Conservation (phyloP, 1,140 invertebrate genomes). For the Lamellibrachia luymesi region DNA sequence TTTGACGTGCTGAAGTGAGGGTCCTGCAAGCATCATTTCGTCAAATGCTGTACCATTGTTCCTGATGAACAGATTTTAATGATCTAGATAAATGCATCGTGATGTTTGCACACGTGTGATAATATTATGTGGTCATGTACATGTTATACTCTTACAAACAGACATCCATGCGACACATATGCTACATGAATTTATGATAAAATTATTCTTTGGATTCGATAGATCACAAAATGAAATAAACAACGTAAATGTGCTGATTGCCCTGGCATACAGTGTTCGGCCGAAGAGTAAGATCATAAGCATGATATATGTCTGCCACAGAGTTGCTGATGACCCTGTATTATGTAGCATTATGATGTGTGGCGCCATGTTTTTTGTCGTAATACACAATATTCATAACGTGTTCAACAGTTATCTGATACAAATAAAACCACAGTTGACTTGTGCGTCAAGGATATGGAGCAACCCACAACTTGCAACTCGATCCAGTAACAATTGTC, state of each 20-base stretch:
- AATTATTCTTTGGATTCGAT: not conserved
- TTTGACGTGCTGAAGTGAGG: no score
- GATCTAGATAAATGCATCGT: no score
- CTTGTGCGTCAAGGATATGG: no score
- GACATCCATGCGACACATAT: not conserved
- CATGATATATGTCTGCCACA: not conserved
- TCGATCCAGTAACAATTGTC: no score
- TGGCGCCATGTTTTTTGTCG: not conserved
- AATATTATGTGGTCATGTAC: not conserved
- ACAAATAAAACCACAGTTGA: no score
- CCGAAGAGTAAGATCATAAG: not conserved
- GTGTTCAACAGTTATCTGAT: no score
- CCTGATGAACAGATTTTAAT: no score
- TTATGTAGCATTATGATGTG: not conserved
- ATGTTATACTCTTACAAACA: not conserved
- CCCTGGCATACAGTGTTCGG: not conserved
- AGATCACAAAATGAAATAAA: not conserved
- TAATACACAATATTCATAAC: no score
- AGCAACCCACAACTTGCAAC: no score
- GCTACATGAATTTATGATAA: not conserved
- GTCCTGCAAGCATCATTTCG: no score
- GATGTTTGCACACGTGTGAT: not conserved
- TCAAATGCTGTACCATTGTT: no score
- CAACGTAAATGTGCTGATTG: not conserved
- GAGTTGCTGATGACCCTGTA: not conserved